A percentile compares a stretch with the other conserved stretches of the same genome.
Conservation (phyloP, 2,797 vertebrate species). For the Toxotes lorentzi region DNA sequence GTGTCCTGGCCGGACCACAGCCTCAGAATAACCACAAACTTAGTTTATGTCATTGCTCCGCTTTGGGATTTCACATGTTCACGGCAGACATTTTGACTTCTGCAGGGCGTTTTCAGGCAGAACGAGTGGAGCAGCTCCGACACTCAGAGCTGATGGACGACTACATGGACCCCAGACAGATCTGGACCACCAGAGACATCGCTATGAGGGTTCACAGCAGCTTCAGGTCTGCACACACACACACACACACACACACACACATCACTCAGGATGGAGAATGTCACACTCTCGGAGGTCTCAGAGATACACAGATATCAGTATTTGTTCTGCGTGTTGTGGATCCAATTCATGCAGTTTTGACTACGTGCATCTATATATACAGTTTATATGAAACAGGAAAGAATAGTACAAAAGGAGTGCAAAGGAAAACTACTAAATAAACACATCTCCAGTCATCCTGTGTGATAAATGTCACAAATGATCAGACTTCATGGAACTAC, state of each 20-base stretch:
- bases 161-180: slow-evolving; percentile 87
- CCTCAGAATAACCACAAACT: not conserved
- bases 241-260: not conserved
- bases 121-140: slow-evolving; percentile 87
- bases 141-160: slow-evolving; percentile 88
- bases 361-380: no score
- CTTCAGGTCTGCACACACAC: slow-evolving; percentile 87
- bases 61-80: not conserved
- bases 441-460: no score
- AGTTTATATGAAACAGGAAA: no score
- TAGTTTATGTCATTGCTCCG: not conserved
- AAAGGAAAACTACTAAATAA: no score
- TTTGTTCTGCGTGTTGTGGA: no score
- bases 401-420: no score
- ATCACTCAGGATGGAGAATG: no score
- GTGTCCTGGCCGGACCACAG: not conserved
- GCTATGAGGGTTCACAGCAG: slow-evolving; percentile 90
- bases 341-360: no score
- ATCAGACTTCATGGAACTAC: no score
- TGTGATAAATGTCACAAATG: no score
- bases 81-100: not conserved
- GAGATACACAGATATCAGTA: no score
- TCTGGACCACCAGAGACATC: slow-evolving; percentile 92
- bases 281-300: no score
- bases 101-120: slow-evolving; percentile 89